Evolutionary conservation across 2,113 vertebrate species (phyloP).

Genomic region (Oostethus manadensis): DNA sequence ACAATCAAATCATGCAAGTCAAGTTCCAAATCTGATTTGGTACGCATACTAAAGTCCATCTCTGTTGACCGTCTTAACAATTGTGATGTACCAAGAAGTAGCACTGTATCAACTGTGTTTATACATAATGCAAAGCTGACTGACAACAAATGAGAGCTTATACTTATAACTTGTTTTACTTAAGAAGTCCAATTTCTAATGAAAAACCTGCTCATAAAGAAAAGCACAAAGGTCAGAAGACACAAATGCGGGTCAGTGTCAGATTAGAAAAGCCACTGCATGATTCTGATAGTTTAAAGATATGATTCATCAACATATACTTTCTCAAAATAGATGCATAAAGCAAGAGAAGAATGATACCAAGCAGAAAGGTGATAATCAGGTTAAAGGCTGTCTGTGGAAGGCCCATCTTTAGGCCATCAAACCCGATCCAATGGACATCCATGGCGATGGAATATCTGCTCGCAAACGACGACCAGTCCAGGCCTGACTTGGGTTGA

Average conservation of each 20-base stretch:
- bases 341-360: conserved; percentile 49
- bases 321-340: background rate
- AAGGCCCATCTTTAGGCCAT: conserved; percentile 31
- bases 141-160: background rate
- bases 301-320: too few relatives aligned
- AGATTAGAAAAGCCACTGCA: background rate
- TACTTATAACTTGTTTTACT: too few relatives aligned
- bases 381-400: conserved; percentile 30
- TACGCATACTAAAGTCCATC: background rate
- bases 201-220: background rate
- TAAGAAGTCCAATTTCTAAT: too few relatives aligned
- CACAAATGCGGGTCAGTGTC: background rate
- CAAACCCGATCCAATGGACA: conserved; percentile 36
- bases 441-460: conserved; percentile 54
- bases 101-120: background rate
- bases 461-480: conserved; percentile 43
- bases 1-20: background rate
- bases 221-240: background rate
- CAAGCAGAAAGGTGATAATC: conserved; percentile 55
- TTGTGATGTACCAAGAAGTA: background rate
- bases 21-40: background rate
- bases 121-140: background rate
- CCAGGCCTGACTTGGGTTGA: conserved; percentile 21
- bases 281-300: background rate
- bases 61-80: background rate